These are phyloP conservation scores for Troides helena DNA, from an alignment of 2,888 invertebrate species.

Conservation along the genomic window DNA sequence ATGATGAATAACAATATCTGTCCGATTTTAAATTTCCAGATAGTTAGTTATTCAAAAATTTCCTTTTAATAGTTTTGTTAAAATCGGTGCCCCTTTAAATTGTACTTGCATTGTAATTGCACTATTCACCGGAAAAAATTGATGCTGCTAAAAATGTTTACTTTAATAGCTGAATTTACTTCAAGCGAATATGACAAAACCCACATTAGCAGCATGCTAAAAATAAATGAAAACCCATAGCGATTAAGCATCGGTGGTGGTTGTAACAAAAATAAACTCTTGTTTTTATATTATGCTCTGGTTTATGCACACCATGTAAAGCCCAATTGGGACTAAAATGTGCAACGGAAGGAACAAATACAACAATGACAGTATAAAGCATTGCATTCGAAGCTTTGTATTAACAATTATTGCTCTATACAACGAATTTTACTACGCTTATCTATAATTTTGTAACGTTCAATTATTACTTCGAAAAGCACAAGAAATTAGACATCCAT, in stretches of 20 bases:
- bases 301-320: not conserved
- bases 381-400: not conserved
- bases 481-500: no score
- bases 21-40: no score
- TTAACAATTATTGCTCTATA: not conserved
- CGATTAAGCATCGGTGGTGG: not conserved
- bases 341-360: not conserved
- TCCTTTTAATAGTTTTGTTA: no score
- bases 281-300: not conserved
- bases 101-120: not conserved
- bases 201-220: constrained; percentile 23
- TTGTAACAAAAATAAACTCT: not conserved
- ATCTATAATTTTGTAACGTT: not conserved
- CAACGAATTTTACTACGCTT: not conserved
- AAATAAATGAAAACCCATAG: constrained; percentile 2
- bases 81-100: no score
- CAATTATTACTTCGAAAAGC: not conserved
- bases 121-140: constrained; percentile 18
- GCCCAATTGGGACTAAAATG: not conserved
- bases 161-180: constrained; percentile 17
- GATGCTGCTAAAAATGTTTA: constrained; percentile 11
- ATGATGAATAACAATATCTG: no score
- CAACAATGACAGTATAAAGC: not conserved
- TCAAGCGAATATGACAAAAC: constrained; percentile 22
- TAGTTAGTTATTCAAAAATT: no score